Conservation (phyloP, 2,113 vertebrate genomes). For the Acanthisitta chloris region DNA sequence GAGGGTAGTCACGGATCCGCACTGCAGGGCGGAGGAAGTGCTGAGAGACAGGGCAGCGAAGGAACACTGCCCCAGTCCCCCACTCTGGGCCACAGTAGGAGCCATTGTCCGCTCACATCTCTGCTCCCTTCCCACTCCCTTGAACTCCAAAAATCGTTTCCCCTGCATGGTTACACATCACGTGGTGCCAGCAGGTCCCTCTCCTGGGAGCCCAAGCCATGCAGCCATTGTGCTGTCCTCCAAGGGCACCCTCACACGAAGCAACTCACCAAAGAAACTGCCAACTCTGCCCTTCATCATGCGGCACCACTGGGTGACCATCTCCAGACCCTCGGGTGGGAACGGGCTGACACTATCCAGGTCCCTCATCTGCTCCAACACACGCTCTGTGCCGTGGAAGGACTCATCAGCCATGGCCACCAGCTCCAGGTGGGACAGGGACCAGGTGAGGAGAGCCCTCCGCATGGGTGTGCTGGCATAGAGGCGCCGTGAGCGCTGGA, state of each 20-base stretch:
- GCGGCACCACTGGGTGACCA: slow-evolving; percentile 93
- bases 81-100: neutral
- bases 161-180: neutral
- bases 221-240: fast-evolving
- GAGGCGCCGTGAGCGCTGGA: slow-evolving; percentile 93
- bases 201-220: neutral
- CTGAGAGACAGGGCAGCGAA: neutral
- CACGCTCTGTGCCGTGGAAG: slow-evolving; percentile 84
- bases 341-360: slow-evolving; percentile 88
- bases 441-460: slow-evolving; percentile 93
- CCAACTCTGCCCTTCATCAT: slow-evolving; percentile 86
- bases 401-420: slow-evolving; percentile 85
- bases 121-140: neutral
- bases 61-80: too few species aligned
- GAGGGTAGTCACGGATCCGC: slow-evolving; percentile 94
- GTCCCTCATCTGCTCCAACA: slow-evolving; percentile 87
- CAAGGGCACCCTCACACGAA: neutral
- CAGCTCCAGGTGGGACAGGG: slow-evolving; percentile 84
- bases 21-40: slow-evolving; percentile 15
- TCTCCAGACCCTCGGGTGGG: slow-evolving; percentile 85
- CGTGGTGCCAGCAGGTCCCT: neutral
- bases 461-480: slow-evolving; percentile 96
- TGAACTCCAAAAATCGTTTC: neutral
- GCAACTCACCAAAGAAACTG: slow-evolving; percentile 87
- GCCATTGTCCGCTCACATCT: neutral